phyloP scores from a whole-genome alignment of 2,888 invertebrate genomes.

The Pediacus dermestoides region DNA sequence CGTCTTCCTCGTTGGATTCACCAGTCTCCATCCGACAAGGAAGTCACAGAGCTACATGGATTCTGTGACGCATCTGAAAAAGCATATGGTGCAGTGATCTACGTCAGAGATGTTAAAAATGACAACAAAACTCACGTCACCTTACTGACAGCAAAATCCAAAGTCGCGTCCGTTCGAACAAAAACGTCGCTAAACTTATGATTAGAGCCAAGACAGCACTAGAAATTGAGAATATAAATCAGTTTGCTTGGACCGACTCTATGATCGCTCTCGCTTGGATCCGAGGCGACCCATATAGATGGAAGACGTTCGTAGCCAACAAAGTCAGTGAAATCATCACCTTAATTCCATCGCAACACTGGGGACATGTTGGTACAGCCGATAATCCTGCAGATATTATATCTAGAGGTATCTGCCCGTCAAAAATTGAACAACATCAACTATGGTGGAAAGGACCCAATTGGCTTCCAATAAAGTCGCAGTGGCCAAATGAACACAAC shows the following conservation, averaged over 20 bases:
- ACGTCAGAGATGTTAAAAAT: slow-evolving; percentile 7
- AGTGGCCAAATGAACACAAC: background rate
- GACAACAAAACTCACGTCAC: background rate
- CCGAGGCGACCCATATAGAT: slow-evolving; percentile 15
- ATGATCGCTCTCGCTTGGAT: slow-evolving; percentile 27
- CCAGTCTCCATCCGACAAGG: background rate
- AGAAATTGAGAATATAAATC: background rate
- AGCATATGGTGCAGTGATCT: slow-evolving; percentile 15
- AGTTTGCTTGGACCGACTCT: slow-evolving; percentile 26
- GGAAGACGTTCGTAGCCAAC: slow-evolving; percentile 26
- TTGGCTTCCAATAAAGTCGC: slow-evolving; percentile 2
- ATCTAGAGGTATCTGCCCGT: slow-evolving; percentile 11
- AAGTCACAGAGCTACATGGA: slow-evolving; percentile 13
- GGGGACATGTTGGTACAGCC: slow-evolving; percentile 19
- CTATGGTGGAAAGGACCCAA: slow-evolving; percentile 18
- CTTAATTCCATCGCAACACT: slow-evolving; percentile 4
- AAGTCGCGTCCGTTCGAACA: slow-evolving; percentile 13
- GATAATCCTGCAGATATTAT: slow-evolving; percentile 21
- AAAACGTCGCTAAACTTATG: slow-evolving; percentile 16
- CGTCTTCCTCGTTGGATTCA: slow-evolving; percentile 11
- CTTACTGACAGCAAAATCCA: slow-evolving; percentile 13
- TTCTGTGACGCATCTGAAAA: slow-evolving; percentile 18
- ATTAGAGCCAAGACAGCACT: background rate
- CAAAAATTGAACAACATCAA: background rate
- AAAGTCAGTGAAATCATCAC: slow-evolving; percentile 18